A percentile compares a stretch with the other conserved stretches of the same genome.
phyloP scores from a whole-genome alignment of 2,113 vertebrate genomes.

The Oophaga pumilio region DNA sequence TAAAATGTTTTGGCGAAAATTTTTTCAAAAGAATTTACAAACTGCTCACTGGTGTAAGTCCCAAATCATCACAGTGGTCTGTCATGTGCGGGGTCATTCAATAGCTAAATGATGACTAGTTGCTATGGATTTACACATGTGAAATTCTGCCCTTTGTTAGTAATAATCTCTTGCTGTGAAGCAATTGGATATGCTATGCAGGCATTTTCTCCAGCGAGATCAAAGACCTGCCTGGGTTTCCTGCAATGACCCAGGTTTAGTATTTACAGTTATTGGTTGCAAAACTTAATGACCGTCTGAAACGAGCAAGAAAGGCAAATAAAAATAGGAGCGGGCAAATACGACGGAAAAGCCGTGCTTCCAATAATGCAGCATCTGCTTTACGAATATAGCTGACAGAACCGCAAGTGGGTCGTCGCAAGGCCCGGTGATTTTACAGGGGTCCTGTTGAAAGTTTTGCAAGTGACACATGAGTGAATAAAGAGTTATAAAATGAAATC shows the following conservation, averaged over 20 bases:
- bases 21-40: too few species aligned
- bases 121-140: conserved; percentile 12
- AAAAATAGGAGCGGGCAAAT: background rate
- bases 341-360: background rate
- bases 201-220: conserved; percentile 19
- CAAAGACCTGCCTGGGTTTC: conserved; percentile 10
- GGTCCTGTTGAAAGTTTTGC: background rate
- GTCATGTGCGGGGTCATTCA: background rate
- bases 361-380: background rate
- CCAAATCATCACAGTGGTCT: background rate
- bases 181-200: conserved; percentile 23
- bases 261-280: conserved; percentile 17
- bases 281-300: background rate
- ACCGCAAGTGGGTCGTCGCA: background rate
- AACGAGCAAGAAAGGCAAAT: background rate
- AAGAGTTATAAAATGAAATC: background rate
- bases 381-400: background rate
- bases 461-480: background rate
- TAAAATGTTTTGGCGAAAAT: background rate
- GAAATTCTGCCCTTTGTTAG: conserved; percentile 21
- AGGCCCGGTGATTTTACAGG: background rate
- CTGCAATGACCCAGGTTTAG: conserved; percentile 17
- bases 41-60: too few species aligned
- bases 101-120: background rate
- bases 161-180: background rate